Conservation (phyloP, 2,797 vertebrate species). For the Tamandua tetradactyla region DNA sequence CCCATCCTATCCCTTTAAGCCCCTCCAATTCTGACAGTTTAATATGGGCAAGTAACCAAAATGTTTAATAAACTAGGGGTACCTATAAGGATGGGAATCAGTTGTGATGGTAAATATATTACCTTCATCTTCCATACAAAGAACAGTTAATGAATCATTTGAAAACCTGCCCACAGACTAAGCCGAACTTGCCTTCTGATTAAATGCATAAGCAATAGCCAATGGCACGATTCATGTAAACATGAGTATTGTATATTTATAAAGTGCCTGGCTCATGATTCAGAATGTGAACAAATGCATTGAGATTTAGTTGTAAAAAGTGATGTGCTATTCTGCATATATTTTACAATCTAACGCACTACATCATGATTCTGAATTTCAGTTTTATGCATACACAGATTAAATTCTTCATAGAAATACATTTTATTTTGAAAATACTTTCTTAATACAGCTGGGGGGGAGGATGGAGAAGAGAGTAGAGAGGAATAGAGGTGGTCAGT, state of each 20-base stretch:
- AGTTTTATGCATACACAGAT: constrained; percentile 21
- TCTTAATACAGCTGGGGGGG: neutral
- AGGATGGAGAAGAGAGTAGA: neutral
- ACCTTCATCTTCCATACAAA: constrained; percentile 80
- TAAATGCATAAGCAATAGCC: constrained; percentile 81
- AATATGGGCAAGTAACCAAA: constrained; percentile 56
- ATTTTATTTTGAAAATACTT: constrained; percentile 51
- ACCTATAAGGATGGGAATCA: constrained; percentile 66
- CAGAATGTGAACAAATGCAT: constrained; percentile 30
- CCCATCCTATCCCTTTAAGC: neutral
- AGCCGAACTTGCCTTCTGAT: constrained; percentile 76
- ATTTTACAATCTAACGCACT: neutral
- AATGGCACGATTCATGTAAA: constrained; percentile 77
- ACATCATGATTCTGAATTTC: neutral
- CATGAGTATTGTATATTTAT: constrained; percentile 68
- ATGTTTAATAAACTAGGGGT: constrained; percentile 67
- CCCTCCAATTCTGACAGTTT: constrained; percentile 29
- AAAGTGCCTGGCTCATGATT: constrained; percentile 55
- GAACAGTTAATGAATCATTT: constrained; percentile 80
- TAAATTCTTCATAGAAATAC: constrained; percentile 42
- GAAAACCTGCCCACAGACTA: constrained; percentile 79
- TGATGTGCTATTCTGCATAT: neutral
- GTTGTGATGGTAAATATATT: constrained; percentile 75
- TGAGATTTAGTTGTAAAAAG: constrained; percentile 27
- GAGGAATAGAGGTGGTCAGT: neutral